Evolutionary conservation across 2,113 vertebrate genomes (phyloP).

Genomic region (Asarcornis scutulata): DNA sequence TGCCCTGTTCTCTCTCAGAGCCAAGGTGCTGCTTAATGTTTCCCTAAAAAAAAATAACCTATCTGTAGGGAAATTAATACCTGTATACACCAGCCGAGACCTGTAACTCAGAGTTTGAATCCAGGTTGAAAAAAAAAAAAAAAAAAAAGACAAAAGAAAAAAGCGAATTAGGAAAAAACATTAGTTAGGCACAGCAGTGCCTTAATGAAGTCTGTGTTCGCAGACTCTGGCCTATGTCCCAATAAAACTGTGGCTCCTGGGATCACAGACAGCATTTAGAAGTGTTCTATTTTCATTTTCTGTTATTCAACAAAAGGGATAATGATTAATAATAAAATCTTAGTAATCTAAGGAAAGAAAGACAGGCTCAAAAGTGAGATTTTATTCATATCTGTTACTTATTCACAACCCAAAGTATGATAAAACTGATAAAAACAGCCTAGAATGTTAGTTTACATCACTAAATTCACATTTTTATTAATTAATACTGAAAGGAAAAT

Average conservation of each 20-base stretch:
- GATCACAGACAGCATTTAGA: background rate
- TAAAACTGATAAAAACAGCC: constrained; percentile 78
- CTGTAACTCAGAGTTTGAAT: background rate
- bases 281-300: background rate
- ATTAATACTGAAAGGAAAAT: constrained; percentile 67
- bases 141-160: no score
- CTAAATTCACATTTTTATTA: constrained; percentile 72
- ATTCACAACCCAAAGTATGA: constrained; percentile 72
- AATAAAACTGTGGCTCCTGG: background rate
- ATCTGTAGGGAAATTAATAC: background rate
- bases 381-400: constrained; percentile 79
- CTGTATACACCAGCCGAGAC: background rate
- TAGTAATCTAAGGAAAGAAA: constrained; percentile 24
- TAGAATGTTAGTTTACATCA: constrained; percentile 72
- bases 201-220: background rate
- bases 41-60: background rate
- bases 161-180: background rate
- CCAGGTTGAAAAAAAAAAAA: background rate
- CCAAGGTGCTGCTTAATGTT: background rate
- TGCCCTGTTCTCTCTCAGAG: background rate
- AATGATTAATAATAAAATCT: background rate
- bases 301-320: background rate
- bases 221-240: background rate
- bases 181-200: background rate
- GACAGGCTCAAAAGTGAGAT: constrained; percentile 71